These are phyloP conservation scores for Scaptomyza cyrtandrae DNA, from an alignment of 2,888 invertebrate genomes.

Conservation along the genomic window DNA sequence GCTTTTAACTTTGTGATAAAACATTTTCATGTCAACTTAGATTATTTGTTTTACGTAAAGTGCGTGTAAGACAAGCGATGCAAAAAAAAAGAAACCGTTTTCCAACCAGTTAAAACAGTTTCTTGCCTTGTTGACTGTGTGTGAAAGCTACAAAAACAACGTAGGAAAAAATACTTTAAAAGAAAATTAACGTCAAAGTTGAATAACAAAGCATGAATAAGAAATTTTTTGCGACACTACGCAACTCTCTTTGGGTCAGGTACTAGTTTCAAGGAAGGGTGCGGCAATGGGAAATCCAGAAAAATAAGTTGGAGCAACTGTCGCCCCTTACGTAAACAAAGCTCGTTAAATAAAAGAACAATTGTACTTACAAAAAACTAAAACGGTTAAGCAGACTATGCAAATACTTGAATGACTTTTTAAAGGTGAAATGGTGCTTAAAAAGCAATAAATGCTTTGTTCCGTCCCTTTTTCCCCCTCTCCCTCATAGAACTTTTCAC, in stretches of 20 bases:
- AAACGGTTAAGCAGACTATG: conserved; percentile 81
- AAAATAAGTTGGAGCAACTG: conserved; percentile 46
- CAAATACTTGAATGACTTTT: conserved; percentile 83
- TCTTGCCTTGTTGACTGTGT: conserved; percentile 44
- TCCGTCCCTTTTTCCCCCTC: not conserved
- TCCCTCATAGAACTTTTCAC: conserved; percentile 38
- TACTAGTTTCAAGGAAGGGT: not conserved
- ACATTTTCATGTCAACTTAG: not conserved
- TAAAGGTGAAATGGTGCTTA: conserved; percentile 83
- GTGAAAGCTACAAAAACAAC: conserved; percentile 2
- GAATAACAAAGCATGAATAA: conserved; percentile 70
- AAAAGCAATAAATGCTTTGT: conserved; percentile 74
- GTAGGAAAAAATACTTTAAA: conserved; percentile 45
- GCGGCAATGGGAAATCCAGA: conserved; percentile 11
- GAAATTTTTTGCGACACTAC: conserved; percentile 67
- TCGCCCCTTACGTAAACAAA: conserved; percentile 72
- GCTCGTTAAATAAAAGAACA: conserved; percentile 80
- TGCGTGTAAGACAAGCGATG: conserved; percentile 49
- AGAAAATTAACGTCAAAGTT: conserved; percentile 77
- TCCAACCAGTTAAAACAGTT: conserved; percentile 31
- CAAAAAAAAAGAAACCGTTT: conserved; percentile 14
- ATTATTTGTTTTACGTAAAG: conserved; percentile 34
- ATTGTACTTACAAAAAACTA: conserved; percentile 77
- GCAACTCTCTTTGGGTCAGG: conserved; percentile 28
- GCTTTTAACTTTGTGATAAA: not conserved